Conservation (phyloP, 2,888 invertebrate genomes). For the Nomada ferruginata region DNA sequence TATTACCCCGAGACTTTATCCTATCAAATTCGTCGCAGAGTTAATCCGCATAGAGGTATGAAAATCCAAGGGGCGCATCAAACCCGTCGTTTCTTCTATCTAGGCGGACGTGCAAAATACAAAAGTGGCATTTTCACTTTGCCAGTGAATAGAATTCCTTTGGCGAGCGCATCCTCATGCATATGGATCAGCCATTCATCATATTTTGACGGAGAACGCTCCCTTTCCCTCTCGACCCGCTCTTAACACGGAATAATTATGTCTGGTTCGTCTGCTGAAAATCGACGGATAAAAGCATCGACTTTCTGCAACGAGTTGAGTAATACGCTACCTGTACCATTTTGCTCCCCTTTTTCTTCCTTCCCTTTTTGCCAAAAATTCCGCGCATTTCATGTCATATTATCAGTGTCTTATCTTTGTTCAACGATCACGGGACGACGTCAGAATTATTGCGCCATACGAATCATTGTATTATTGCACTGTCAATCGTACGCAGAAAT, state of each 20-base stretch:
- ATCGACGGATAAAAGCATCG: slow-evolving; percentile 19
- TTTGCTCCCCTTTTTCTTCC: no score
- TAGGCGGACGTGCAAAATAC: slow-evolving; percentile 19
- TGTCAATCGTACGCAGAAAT: not conserved
- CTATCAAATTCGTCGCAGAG: slow-evolving; percentile 4
- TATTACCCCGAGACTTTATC: not conserved
- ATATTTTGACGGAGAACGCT: slow-evolving; percentile 56
- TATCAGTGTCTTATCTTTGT: not conserved
- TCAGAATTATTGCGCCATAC: not conserved
- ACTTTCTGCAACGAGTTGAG: slow-evolving; percentile 9
- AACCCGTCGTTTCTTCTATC: slow-evolving; percentile 18
- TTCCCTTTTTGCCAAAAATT: not conserved
- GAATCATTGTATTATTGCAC: no score
- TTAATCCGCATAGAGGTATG: slow-evolving; percentile 8
- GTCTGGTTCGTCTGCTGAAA: slow-evolving; percentile 27
- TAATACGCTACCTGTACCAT: not conserved
- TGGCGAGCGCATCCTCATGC: slow-evolving; percentile 53
- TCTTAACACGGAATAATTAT: slow-evolving; percentile 60
- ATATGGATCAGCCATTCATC: slow-evolving; percentile 66
- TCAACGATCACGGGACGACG: not conserved
- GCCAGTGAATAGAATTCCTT: slow-evolving; percentile 40
- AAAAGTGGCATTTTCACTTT: slow-evolving; percentile 47
- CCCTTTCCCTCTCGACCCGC: slow-evolving; percentile 6
- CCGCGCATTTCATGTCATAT: not conserved
- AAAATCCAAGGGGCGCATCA: slow-evolving; percentile 6